These are phyloP conservation scores for Sinocyclocheilus anophthalmus DNA, from an alignment of 2,113 vertebrate genomes.

Conservation along the genomic window DNA sequence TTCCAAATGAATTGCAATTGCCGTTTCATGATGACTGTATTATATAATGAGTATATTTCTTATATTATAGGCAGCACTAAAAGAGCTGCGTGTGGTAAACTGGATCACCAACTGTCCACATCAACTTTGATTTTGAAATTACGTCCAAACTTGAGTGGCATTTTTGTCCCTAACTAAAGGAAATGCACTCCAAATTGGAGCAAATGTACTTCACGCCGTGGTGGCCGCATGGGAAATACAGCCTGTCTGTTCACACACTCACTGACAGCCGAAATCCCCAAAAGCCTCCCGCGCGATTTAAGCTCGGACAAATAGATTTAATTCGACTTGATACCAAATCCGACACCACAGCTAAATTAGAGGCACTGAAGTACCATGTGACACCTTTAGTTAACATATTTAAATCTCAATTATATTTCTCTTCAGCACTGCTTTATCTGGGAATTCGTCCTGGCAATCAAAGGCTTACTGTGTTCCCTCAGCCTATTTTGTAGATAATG, in stretches of 20 bases:
- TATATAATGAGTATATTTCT: not conserved
- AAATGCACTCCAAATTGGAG: constrained; percentile 82
- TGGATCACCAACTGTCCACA: not conserved
- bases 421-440: constrained; percentile 99
- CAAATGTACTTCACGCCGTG: constrained; percentile 89
- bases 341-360: constrained; percentile 95
- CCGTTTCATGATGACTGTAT: not conserved
- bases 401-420: constrained; percentile 99
- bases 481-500: constrained; percentile 99
- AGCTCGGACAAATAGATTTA: constrained; percentile 78
- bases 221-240: constrained; percentile 77
- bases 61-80: not conserved
- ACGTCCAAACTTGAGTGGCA: not conserved
- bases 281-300: constrained; percentile 84
- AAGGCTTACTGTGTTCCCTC: constrained; percentile 99
- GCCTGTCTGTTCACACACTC: constrained; percentile 72
- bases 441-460: constrained; percentile 99
- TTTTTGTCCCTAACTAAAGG: constrained; percentile 74
- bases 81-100: not conserved
- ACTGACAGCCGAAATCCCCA: constrained; percentile 80
- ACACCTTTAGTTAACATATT: constrained; percentile 99
- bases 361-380: constrained; percentile 91
- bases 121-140: not conserved
- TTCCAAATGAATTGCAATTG: not conserved
- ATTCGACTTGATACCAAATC: constrained; percentile 91